Conservation (phyloP, 1,140 invertebrate genomes). For the Arion vulgaris region DNA sequence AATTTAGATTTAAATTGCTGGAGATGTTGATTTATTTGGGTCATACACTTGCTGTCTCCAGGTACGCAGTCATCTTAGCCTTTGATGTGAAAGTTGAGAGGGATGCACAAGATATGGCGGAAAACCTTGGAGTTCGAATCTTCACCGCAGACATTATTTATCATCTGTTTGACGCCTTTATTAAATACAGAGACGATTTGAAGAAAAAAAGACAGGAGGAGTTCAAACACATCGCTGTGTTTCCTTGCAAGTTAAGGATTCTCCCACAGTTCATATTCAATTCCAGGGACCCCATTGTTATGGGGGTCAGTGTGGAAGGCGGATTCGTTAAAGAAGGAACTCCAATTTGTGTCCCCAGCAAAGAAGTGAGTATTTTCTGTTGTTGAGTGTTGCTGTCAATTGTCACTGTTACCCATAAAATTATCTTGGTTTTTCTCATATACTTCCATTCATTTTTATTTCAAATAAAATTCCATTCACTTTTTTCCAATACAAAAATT, state of each 20-base stretch:
- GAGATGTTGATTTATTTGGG: too few species aligned
- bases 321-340: conserved; percentile 97
- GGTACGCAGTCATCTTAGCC: conserved; percentile 97
- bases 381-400: too few species aligned
- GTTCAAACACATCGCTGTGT: conserved; percentile 94
- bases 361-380: conserved; percentile 78
- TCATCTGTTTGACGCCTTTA: conserved; percentile 98
- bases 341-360: conserved; percentile 95
- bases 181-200: conserved; percentile 93
- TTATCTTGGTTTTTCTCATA: background rate
- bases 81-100: conserved; percentile 99
- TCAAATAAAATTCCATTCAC: too few species aligned
- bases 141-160: conserved; percentile 99
- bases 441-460: background rate
- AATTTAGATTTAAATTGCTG: too few species aligned
- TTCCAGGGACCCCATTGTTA: conserved; percentile 96
- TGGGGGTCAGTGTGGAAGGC: conserved; percentile 95
- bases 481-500: too few species aligned
- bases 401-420: too few species aligned
- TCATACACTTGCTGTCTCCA: too few species aligned
- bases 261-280: conserved; percentile 96
- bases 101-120: conserved; percentile 97
- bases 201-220: conserved; percentile 91
- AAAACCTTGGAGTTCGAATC: conserved; percentile 93
- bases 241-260: conserved; percentile 92